A percentile compares a stretch with the other conserved stretches of the same genome.
These are phyloP conservation scores for Antrozous pallidus DNA, from an alignment of 2,797 vertebrate species.

Conservation along the genomic window DNA sequence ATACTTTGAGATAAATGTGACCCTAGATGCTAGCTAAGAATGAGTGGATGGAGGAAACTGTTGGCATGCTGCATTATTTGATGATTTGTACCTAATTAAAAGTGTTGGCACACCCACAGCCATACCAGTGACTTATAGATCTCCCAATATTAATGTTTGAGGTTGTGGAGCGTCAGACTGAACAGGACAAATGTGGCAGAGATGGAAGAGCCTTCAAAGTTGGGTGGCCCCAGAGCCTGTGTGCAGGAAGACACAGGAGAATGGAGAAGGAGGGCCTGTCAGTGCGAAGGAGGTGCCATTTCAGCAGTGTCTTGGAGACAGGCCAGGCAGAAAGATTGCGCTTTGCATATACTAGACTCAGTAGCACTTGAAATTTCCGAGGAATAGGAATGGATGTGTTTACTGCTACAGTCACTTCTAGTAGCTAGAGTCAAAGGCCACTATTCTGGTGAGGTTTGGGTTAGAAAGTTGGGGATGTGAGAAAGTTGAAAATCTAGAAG, in stretches of 20 bases:
- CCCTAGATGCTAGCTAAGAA: background rate
- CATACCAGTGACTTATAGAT: background rate
- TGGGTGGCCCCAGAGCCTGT: background rate
- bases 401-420: background rate
- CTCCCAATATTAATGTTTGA: background rate
- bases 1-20: background rate
- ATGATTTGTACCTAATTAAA: slow-evolving; percentile 12
- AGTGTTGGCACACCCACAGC: background rate
- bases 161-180: background rate
- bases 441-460: background rate
- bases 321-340: background rate
- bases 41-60: background rate
- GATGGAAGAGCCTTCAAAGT: background rate
- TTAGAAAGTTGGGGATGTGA: background rate
- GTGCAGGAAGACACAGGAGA: background rate
- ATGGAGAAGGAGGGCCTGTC: background rate
- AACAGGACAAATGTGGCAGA: background rate
- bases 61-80: background rate
- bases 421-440: background rate
- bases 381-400: background rate
- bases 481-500: background rate
- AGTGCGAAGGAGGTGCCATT: background rate
- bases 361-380: background rate
- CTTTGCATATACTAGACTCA: background rate
- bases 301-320: background rate